Evolutionary conservation across 2,888 invertebrate species (phyloP).

Genomic region (Aphrophora alni): DNA sequence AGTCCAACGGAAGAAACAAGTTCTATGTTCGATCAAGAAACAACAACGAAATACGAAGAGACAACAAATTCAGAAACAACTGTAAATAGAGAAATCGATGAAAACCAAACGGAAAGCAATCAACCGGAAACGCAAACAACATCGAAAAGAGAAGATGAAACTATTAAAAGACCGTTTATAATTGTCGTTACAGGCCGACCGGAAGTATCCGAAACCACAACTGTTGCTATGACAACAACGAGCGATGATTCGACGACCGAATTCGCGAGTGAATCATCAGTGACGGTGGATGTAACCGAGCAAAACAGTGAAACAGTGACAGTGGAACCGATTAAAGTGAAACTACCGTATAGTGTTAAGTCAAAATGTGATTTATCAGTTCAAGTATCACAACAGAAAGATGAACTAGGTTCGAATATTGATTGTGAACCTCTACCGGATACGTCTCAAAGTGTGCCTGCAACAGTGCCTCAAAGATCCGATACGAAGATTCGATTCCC

Average conservation of each 20-base stretch:
- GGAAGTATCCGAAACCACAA: not conserved
- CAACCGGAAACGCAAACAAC: not conserved
- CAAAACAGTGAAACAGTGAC: not conserved
- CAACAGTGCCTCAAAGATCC: not conserved
- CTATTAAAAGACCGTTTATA: not conserved
- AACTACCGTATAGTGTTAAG: not conserved
- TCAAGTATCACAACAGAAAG: not conserved
- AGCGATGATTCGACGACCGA: not conserved
- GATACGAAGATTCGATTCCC: constrained; percentile 18
- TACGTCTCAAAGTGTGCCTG: not conserved
- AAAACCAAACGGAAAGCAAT: not conserved
- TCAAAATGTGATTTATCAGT: not conserved
- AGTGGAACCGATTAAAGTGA: not conserved
- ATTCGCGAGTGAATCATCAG: no score
- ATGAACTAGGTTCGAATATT: not conserved
- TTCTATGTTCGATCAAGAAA: not conserved
- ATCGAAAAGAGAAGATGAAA: not conserved
- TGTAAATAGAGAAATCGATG: not conserved
- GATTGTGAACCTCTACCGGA: not conserved
- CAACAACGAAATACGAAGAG: not conserved
- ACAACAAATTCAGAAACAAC: not conserved
- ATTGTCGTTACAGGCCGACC: not conserved
- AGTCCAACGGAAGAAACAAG: no score
- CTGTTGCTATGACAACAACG: no score
- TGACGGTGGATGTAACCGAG: not conserved